Percentiles rank a stretch among this genome's conserved stretches.
These are phyloP conservation scores for Sinocyclocheilus anshuiensis DNA, from an alignment of 2,113 vertebrate genomes.

Conservation along the genomic window DNA sequence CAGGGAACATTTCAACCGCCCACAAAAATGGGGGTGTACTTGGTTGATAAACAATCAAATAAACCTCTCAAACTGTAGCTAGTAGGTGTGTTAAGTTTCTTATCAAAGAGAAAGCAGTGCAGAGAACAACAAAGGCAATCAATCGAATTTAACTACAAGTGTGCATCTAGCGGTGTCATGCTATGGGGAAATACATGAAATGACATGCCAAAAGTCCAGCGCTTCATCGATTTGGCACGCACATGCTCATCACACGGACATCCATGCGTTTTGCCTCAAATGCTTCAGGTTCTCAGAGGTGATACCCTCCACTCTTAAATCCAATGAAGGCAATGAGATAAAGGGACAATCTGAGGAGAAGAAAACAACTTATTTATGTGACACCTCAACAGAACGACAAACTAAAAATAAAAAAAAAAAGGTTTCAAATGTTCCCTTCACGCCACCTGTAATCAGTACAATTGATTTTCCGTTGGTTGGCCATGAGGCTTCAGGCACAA, in stretches of 20 bases:
- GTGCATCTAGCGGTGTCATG: background rate
- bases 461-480: conserved; percentile 11
- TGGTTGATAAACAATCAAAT: background rate
- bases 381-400: background rate
- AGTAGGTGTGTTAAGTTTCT: background rate
- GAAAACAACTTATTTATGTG: background rate
- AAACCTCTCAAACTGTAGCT: background rate
- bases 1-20: background rate
- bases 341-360: background rate
- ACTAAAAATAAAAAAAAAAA: background rate
- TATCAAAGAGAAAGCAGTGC: background rate
- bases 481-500: background rate
- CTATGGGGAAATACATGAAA: background rate
- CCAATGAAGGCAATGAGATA: conserved; percentile 18
- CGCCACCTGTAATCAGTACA: conserved; percentile 23
- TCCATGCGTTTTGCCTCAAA: conserved; percentile 46
- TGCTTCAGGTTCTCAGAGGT: conserved; percentile 17
- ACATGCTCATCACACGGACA: conserved; percentile 39
- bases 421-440: background rate
- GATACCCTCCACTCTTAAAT: conserved; percentile 18
- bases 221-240: conserved; percentile 67
- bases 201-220: conserved; percentile 49
- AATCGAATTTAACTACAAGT: background rate
- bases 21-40: background rate
- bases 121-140: conserved; percentile 10